Percentiles rank a stretch among this genome's conserved stretches.
Evolutionary conservation across 2,113 vertebrate genomes (phyloP).

Genomic region (Numenius arquata): DNA sequence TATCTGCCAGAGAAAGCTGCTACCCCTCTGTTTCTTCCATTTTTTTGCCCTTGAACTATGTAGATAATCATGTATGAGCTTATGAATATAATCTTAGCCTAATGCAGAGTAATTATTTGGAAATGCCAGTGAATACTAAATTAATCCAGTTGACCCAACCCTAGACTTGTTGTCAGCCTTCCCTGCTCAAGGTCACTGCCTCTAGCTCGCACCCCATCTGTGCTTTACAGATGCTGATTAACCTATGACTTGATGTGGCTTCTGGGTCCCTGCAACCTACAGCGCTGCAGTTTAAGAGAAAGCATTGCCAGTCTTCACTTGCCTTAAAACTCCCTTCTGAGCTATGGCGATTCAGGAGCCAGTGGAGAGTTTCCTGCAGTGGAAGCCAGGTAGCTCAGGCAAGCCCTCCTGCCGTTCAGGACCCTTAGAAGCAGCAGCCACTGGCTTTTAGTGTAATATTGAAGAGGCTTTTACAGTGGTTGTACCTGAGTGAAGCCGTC

Average conservation of each 20-base stretch:
- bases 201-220: neutral
- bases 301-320: neutral
- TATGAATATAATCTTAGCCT: constrained; percentile 49
- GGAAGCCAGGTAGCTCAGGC: neutral
- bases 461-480: neutral
- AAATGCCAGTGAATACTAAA: constrained; percentile 10
- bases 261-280: neutral
- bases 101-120: constrained; percentile 51
- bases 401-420: neutral
- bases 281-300: neutral
- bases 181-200: constrained; percentile 21
- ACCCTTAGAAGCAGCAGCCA: neutral
- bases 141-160: constrained; percentile 4
- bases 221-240: constrained; percentile 7
- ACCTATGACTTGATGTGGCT: neutral
- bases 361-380: neutral
- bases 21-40: neutral
- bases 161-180: neutral
- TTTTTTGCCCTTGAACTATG: constrained; percentile 33
- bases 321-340: neutral
- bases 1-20: neutral
- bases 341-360: neutral
- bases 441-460: neutral
- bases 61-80: constrained; percentile 1
- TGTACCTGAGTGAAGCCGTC: neutral